Conservation (phyloP, 2,888 invertebrate species). For the Scaptomyza parva region DNA sequence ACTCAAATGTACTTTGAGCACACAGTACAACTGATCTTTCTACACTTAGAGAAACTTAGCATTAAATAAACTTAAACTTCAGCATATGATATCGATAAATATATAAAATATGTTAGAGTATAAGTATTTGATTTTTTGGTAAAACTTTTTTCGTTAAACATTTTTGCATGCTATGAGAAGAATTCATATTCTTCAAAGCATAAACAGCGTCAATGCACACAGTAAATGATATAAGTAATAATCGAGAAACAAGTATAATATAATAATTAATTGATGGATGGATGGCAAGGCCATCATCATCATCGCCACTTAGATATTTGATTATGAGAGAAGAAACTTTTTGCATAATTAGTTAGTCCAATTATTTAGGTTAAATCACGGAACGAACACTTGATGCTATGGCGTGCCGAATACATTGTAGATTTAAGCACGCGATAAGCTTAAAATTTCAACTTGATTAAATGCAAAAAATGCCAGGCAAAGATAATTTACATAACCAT, state of each 20-base stretch:
- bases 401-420: slow-evolving; percentile 25
- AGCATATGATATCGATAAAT: slow-evolving; percentile 6
- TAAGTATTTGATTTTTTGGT: slow-evolving; percentile 39
- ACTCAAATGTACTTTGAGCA: slow-evolving; percentile 50
- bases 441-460: slow-evolving; percentile 7
- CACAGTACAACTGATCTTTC: slow-evolving; percentile 50
- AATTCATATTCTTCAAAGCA: slow-evolving; percentile 25
- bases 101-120: slow-evolving; percentile 25
- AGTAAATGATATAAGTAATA: too few relatives aligned
- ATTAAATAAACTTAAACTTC: slow-evolving; percentile 18
- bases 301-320: not conserved
- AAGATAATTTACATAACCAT: not conserved
- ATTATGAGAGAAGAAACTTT: not conserved
- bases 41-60: slow-evolving; percentile 37
- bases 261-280: too few relatives aligned
- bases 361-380: slow-evolving; percentile 32
- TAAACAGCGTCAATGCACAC: too few relatives aligned
- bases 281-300: too few relatives aligned
- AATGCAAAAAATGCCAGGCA: slow-evolving; percentile 3
- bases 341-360: slow-evolving; percentile 40
- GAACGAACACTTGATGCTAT: slow-evolving; percentile 11
- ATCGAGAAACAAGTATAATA: too few relatives aligned
- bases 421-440: slow-evolving; percentile 24
- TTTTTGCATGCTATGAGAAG: slow-evolving; percentile 46
- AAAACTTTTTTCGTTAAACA: slow-evolving; percentile 26